phyloP scores from a whole-genome alignment of 2,113 vertebrate species.

The Raja brachyura region DNA sequence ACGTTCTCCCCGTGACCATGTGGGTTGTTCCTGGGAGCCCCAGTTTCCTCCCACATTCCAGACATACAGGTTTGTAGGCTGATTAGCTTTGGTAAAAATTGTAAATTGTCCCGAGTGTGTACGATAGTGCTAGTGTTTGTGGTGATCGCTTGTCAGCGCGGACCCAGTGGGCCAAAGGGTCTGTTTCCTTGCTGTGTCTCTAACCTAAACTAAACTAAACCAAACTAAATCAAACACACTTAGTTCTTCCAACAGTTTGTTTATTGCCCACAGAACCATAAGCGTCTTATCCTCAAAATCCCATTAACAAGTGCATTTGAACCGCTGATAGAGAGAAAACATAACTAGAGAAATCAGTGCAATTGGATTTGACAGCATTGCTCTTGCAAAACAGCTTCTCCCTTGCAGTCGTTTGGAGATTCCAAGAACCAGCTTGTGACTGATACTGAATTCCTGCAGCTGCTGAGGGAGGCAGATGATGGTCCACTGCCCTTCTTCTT shows the following conservation, averaged over 20 bases:
- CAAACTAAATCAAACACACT: no score
- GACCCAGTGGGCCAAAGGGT: no score
- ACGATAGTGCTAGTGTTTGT: no score
- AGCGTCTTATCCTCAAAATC: not conserved
- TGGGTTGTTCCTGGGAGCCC: no score
- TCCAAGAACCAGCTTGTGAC: not conserved
- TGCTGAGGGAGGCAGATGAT: not conserved
- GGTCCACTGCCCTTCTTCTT: not conserved
- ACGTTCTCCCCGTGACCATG: no score
- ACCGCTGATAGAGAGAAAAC: not conserved
- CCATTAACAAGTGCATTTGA: not conserved
- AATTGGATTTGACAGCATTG: not conserved
- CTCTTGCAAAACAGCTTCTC: not conserved
- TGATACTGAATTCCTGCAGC: not conserved
- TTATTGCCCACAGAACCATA: not conserved
- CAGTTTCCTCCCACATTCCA: no score
- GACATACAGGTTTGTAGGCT: no score
- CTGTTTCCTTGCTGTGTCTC: no score
- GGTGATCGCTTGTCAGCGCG: no score
- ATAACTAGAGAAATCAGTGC: not conserved
- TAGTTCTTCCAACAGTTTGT: not conserved
- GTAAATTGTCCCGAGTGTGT: no score
- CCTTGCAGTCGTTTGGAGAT: not conserved
- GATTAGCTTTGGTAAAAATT: no score
- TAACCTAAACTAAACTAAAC: no score